phyloP scores from a whole-genome alignment of 1,140 invertebrate genomes.

The Gonatopus flavifemur region DNA sequence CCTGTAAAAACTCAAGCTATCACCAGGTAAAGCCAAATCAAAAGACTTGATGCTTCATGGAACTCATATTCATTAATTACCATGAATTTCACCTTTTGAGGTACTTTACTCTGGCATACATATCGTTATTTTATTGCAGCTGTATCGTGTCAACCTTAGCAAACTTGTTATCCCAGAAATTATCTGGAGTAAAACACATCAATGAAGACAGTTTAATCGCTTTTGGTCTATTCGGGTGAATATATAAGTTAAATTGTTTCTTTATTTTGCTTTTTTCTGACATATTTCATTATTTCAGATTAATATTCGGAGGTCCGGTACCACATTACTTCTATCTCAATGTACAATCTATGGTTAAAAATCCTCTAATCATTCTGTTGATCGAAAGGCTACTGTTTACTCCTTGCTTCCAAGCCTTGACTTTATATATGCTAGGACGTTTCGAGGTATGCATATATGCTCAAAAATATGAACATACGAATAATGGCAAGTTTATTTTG shows the following conservation, averaged over 20 bases:
- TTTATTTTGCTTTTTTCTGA: neutral
- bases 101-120: neutral
- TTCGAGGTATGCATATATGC: slow-evolving; percentile 64
- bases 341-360: slow-evolving; percentile 55
- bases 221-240: slow-evolving; percentile 72
- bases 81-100: slow-evolving; percentile 7
- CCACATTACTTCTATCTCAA: slow-evolving; percentile 72
- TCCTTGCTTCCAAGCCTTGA: slow-evolving; percentile 69
- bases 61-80: no score
- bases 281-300: slow-evolving; percentile 50
- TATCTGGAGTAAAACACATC: slow-evolving; percentile 62
- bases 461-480: neutral
- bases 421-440: slow-evolving; percentile 67
- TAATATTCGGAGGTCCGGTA: slow-evolving; percentile 71
- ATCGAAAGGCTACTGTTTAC: slow-evolving; percentile 70
- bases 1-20: slow-evolving; percentile 73
- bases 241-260: slow-evolving; percentile 8
- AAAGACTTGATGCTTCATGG: no score
- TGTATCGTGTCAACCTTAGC: slow-evolving; percentile 64
- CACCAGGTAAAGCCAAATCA: slow-evolving; percentile 63
- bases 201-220: slow-evolving; percentile 67
- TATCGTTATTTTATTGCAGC: slow-evolving; percentile 27
- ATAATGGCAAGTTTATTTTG: neutral
- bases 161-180: slow-evolving; percentile 67
- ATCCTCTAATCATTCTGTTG: slow-evolving; percentile 60